phyloP scores from a whole-genome alignment of 2,888 invertebrate genomes.

The Lasioglossum lativentre region DNA sequence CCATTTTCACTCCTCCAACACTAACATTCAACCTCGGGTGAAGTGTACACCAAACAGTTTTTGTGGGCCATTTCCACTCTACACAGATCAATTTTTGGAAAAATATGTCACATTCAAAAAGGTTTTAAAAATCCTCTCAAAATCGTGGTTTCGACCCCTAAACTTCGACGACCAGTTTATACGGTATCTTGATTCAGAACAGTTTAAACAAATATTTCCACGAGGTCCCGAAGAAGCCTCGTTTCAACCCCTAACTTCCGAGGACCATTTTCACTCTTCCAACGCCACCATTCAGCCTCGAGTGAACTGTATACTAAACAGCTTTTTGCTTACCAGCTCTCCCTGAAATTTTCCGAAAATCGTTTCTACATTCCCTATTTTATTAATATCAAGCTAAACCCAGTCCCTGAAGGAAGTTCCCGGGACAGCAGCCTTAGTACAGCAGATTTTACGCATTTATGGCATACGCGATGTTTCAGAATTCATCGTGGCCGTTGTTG shows the following conservation, averaged over 20 bases:
- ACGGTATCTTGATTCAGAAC: too few relatives aligned
- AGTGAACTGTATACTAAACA: neutral
- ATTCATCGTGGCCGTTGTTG: neutral
- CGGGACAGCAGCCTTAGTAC: neutral
- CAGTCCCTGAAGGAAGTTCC: neutral
- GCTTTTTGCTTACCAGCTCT: neutral
- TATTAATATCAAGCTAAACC: neutral
- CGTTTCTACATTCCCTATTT: neutral
- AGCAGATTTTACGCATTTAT: constrained; percentile 3
- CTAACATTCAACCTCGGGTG: too few relatives aligned
- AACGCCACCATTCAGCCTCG: neutral
- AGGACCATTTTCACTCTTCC: neutral
- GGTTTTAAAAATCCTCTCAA: too few relatives aligned
- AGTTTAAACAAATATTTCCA: too few relatives aligned
- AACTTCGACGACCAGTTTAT: too few relatives aligned
- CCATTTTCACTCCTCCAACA: too few relatives aligned
- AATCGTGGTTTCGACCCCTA: too few relatives aligned
- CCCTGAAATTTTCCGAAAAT: neutral
- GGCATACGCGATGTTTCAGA: neutral
- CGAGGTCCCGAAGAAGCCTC: fast-evolving
- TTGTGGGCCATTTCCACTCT: too few relatives aligned
- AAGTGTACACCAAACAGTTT: too few relatives aligned
- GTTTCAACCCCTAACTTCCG: neutral
- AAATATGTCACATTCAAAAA: too few relatives aligned
- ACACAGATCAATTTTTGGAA: too few relatives aligned